A percentile compares a stretch with the other conserved stretches of the same genome.
Evolutionary conservation across 1,140 invertebrate genomes (phyloP).

Genomic region (Hylaeus anthracinus): DNA sequence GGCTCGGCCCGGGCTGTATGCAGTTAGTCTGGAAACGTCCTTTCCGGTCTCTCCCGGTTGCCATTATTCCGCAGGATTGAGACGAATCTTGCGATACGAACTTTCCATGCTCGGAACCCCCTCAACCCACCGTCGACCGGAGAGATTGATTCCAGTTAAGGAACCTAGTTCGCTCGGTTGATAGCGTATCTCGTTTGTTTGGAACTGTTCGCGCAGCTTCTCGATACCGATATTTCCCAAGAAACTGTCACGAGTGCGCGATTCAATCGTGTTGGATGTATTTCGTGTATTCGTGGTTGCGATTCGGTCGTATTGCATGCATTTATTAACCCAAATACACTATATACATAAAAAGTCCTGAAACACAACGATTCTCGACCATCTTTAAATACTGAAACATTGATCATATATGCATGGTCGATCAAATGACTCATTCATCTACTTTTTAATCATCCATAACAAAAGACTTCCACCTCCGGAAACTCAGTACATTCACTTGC

Average conservation of each 20-base stretch:
- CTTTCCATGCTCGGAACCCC: constrained; percentile 16
- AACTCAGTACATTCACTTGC: too few relatives aligned
- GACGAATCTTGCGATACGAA: constrained; percentile 50
- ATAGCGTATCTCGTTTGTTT: constrained; percentile 19
- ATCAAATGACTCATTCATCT: too few relatives aligned
- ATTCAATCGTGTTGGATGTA: too few relatives aligned
- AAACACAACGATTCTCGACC: too few relatives aligned
- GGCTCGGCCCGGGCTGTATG: constrained; percentile 37
- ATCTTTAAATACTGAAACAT: too few relatives aligned
- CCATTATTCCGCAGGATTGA: constrained; percentile 49
- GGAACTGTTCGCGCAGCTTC: constrained; percentile 1
- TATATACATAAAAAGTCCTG: too few relatives aligned
- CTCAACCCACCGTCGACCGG: not conserved
- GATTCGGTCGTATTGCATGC: too few relatives aligned
- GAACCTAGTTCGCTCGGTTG: not conserved
- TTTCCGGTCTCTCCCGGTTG: constrained; percentile 44
- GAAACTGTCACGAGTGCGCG: not conserved
- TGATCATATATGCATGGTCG: too few relatives aligned
- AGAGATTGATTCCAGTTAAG: constrained; percentile 41
- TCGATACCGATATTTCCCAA: not conserved
- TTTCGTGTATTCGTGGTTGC: too few relatives aligned
- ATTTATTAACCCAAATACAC: too few relatives aligned
- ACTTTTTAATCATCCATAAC: too few relatives aligned
- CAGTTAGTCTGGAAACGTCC: constrained; percentile 63
- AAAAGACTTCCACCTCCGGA: too few relatives aligned